phyloP scores from a whole-genome alignment of 2,113 vertebrate genomes.

The Hemicordylus capensis region DNA sequence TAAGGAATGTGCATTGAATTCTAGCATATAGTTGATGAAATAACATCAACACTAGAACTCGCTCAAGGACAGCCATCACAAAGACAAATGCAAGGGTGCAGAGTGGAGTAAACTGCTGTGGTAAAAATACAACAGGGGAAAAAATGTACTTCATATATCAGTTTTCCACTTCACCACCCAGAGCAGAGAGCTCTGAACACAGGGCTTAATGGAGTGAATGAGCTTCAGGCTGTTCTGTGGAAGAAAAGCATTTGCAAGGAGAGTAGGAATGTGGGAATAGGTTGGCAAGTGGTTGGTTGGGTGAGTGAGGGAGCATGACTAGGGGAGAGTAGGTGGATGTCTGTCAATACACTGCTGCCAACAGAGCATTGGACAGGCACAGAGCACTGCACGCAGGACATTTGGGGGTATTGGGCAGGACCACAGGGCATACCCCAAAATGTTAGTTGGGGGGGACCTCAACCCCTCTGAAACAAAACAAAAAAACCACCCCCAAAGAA shows the following conservation, averaged over 20 bases:
- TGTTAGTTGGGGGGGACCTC: no score
- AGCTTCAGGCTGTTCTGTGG: not conserved
- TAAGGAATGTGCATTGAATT: constrained; percentile 14
- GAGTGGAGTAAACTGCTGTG: not conserved
- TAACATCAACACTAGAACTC: not conserved
- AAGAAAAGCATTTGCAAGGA: no score
- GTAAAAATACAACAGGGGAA: not conserved
- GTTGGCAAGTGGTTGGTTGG: not conserved
- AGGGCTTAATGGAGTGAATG: not conserved
- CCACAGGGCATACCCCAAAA: no score
- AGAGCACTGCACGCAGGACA: no score
- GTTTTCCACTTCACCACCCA: not conserved
- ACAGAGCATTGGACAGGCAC: no score
- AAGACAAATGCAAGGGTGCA: not conserved
- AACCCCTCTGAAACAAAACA: no score
- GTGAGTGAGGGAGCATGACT: not conserved
- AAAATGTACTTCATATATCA: not conserved
- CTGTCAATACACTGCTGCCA: no score
- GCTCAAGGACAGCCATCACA: not conserved
- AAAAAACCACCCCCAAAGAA: no score
- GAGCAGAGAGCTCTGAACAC: not conserved
- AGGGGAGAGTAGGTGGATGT: no score
- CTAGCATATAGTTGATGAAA: constrained; percentile 3
- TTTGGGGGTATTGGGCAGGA: no score
- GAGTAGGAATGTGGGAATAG: not conserved